These are phyloP conservation scores for Sminthurides aquaticus DNA, from an alignment of 2,888 invertebrate genomes.

Conservation along the genomic window DNA sequence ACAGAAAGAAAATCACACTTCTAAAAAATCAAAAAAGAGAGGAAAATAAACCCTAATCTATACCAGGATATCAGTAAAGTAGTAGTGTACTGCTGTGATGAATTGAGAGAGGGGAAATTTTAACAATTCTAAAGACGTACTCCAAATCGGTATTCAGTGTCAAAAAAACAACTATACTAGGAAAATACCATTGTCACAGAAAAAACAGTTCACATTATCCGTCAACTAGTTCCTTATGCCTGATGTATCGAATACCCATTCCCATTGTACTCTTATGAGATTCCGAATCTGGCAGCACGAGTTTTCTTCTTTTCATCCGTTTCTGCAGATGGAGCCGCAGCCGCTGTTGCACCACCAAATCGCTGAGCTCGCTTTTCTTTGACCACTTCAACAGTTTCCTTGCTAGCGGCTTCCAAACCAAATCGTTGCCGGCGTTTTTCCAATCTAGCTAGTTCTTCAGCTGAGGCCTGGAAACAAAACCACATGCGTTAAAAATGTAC, in stretches of 20 bases:
- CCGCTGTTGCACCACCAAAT: slow-evolving; percentile 20
- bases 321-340: slow-evolving; percentile 10
- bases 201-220: no score
- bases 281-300: slow-evolving; percentile 32
- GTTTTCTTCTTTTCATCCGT: slow-evolving; percentile 27
- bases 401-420: slow-evolving; percentile 18
- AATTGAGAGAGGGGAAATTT: no score
- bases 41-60: no score
- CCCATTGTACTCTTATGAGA: slow-evolving; percentile 12
- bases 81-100: no score
- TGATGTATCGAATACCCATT: slow-evolving; percentile 8
- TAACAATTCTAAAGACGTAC: no score
- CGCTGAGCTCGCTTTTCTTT: slow-evolving; percentile 29
- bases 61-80: no score
- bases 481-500: neutral
- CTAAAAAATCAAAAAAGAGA: no score
- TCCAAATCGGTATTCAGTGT: no score
- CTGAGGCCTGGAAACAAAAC: slow-evolving; percentile 21
- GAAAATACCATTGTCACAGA: no score
- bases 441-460: slow-evolving; percentile 26
- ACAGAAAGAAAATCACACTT: no score
- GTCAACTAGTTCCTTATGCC: no score
- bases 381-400: slow-evolving; percentile 19
- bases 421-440: slow-evolving; percentile 30
- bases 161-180: no score